phyloP scores from a whole-genome alignment of 1,140 invertebrate species.

The Dendroctonus ponderosae region DNA sequence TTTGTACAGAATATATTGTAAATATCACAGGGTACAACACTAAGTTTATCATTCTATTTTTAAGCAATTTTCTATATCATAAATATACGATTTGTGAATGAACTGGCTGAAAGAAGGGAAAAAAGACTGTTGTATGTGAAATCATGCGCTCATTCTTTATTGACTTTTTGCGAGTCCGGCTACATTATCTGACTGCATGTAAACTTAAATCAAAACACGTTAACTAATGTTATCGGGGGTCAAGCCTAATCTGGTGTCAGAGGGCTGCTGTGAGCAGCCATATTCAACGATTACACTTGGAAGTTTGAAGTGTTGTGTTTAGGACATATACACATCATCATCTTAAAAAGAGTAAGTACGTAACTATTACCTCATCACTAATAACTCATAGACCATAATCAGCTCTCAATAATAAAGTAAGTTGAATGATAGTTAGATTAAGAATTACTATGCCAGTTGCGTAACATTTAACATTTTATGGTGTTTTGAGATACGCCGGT shows the following conservation, averaged over 20 bases:
- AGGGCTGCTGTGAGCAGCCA: slow-evolving; percentile 10
- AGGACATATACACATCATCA: slow-evolving; percentile 5
- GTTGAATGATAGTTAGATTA: not conserved
- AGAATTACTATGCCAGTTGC: not conserved
- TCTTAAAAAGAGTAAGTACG: slow-evolving; percentile 10
- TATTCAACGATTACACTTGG: slow-evolving; percentile 6
- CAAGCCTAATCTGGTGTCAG: slow-evolving; percentile 14
- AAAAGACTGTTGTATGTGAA: too few relatives aligned
- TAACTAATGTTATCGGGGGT: slow-evolving; percentile 2
- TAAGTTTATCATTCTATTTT: too few relatives aligned
- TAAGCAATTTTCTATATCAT: too few relatives aligned
- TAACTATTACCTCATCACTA: not conserved
- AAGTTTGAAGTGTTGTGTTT: slow-evolving; percentile 17
- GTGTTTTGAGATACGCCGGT: not conserved
- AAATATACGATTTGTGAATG: too few relatives aligned
- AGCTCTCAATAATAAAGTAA: not conserved
- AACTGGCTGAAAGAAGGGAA: too few relatives aligned
- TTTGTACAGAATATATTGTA: too few relatives aligned
- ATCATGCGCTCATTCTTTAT: too few relatives aligned
- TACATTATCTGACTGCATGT: slow-evolving; percentile 9
- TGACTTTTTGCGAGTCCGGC: not conserved
- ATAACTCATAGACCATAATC: not conserved
- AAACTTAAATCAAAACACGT: slow-evolving; percentile 2
- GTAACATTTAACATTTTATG: not conserved
- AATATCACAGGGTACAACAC: too few relatives aligned